These are phyloP conservation scores for Pachycephala philippinensis DNA, from an alignment of 2,113 vertebrate genomes.

Conservation along the genomic window DNA sequence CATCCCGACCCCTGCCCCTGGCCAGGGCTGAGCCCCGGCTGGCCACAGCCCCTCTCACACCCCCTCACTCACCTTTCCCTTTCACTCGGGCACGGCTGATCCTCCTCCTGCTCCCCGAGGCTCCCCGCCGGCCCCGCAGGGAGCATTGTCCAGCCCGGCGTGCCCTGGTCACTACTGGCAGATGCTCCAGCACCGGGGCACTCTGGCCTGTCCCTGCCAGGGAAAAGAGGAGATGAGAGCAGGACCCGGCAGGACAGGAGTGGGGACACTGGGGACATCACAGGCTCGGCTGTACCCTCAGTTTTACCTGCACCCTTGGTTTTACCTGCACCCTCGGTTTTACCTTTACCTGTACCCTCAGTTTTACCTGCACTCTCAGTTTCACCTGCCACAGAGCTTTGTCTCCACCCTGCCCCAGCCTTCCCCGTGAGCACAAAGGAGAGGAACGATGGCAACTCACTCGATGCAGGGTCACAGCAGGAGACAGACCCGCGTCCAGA, in stretches of 20 bases:
- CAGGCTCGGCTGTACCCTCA: neutral
- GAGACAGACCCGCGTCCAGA: accelerated
- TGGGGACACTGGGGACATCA: neutral
- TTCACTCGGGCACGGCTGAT: neutral
- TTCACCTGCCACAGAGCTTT: neutral
- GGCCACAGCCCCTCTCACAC: neutral
- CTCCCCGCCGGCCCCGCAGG: neutral
- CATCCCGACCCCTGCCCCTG: neutral
- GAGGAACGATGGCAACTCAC: neutral
- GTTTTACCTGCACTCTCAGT: neutral
- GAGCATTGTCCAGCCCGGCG: neutral
- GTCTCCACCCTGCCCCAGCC: neutral
- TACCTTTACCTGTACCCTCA: too few species aligned
- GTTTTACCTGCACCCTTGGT: neutral
- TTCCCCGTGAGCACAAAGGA: neutral
- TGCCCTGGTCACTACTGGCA: accelerated
- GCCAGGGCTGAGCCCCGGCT: neutral
- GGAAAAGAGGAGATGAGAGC: neutral
- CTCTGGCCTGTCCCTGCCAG: neutral
- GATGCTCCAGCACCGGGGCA: accelerated
- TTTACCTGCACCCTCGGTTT: too few species aligned
- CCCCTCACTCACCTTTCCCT: constrained; percentile 27
- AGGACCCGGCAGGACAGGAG: neutral
- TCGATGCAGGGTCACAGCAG: neutral
- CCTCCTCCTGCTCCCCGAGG: neutral